Conservation (phyloP, 2,113 vertebrate species). For the Gorsachius goisagi region DNA sequence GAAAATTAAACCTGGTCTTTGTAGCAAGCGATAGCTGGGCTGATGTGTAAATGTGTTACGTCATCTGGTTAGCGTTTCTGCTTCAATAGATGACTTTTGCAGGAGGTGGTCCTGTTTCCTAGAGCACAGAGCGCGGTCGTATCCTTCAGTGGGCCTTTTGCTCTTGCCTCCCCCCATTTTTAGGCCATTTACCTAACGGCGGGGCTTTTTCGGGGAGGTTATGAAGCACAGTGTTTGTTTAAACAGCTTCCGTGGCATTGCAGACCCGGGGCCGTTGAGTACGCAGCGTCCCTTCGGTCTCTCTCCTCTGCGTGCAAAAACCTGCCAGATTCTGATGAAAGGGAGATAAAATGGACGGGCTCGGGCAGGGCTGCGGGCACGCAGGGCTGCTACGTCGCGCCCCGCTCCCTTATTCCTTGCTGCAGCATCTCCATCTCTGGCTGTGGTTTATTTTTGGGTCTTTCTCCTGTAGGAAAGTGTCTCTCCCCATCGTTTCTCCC, state of each 20-base stretch:
- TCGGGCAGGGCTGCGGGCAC: not conserved
- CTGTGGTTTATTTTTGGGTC: not conserved
- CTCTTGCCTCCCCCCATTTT: fast-evolving
- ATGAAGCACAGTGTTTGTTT: fast-evolving
- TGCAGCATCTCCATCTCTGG: not conserved
- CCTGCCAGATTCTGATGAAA: not conserved
- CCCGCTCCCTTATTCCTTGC: not conserved
- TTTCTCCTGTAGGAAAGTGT: not conserved
- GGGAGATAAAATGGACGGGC: not conserved
- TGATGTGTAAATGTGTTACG: fast-evolving
- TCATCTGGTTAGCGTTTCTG: not conserved
- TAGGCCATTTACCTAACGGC: fast-evolving
- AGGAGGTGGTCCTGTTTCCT: not conserved
- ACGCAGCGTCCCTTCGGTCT: not conserved
- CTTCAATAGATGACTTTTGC: not conserved
- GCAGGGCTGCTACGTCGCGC: not conserved
- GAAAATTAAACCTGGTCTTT: not conserved
- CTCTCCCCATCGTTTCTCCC: not conserved
- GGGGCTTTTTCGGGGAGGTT: not conserved
- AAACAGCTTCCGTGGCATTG: not conserved
- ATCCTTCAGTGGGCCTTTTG: fast-evolving
- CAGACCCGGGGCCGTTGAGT: not conserved
- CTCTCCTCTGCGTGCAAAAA: not conserved
- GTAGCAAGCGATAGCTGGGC: fast-evolving
- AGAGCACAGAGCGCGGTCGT: fast-evolving